Evolutionary conservation across 2,888 invertebrate genomes (phyloP), one percentile per base, ranked within the genome.

Genomic region (Cephus runcator): DNA sequence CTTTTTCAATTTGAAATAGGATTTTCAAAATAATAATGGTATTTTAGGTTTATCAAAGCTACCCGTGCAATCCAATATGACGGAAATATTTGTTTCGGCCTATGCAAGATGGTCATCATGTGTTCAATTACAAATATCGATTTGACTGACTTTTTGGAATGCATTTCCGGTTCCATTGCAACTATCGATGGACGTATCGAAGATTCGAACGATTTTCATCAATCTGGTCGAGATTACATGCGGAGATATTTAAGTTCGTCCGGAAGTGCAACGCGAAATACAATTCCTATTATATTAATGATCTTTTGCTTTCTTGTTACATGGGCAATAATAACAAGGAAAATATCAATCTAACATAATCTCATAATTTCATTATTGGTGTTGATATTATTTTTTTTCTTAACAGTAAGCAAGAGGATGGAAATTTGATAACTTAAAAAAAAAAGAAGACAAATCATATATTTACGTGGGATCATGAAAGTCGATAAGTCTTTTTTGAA

Each of bases 41-140:
- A 23, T 56, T 56, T 56, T 33, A 34, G 75, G 35, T 75, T 56
- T 35, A 35, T 75, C 40, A 75, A 31, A 69, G 30, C 69, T 31
- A 34, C 71, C n/a, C 71, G 71, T 15, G 34, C 33, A 1, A 71
- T 71, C 4, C 71, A 71, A 31, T 31, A 69, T 69, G n/a, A 30
- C 23, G 23, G 30, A 40, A 1, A 11, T n/a, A 15, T n/a, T 15
- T 77, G 75, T 69, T 15, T 40, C 9, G 69, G 23, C 69, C 75
- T 56, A n/a, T 77, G 77, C 71, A 77, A 71, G 69, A 35, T 75
- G 11, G 12, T 40, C 30, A 56, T 56, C 9, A 69, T 75, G 23
- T 77, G 77, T 40, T 73, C 15, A 12, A 77, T 75, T 36, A 71
- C 75, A 4, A 75, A n/a, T 34, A 23, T 77, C 12, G 77, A 77